Base-by-base conservation (phyloP, 2,888 invertebrate genomes). In the Monopis laevigella region DNA sequence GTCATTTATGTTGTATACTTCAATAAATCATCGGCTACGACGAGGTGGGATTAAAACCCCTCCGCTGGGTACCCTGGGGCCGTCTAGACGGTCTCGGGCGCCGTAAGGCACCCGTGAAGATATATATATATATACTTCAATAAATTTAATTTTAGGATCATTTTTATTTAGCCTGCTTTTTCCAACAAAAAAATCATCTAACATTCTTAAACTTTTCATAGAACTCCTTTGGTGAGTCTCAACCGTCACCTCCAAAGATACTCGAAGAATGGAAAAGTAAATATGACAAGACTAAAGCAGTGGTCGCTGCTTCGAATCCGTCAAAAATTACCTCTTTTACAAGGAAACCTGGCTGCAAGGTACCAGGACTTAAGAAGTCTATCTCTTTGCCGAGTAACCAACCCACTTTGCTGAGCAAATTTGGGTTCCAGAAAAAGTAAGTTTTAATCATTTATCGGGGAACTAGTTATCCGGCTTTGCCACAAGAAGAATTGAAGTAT, bases 401-500 rank as follows among this genome's bases (percentile, higher is more conserved):
- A 50, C 87, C 86, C 40, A 84, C 84, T 19, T 71, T 86, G 50
- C 58, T 88, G n/a, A 85, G 83, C 60, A 86, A 78, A 70, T 88
- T 85, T 61, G 88, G 87, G 14, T 88, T 88, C 54, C 81, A 86
- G 53, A 86, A 83, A 56, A 84, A 83, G 82, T 86, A 64, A 14
- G 34, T 6, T 13, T 13, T 34, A 34, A 14, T 16, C 3, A 7
- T 34, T n/a, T n/a, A n/a, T n/a, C n/a, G n/a, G n/a, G n/a, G n/a
- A n/a, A n/a, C n/a, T n/a, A n/a, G n/a, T n/a, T n/a, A n/a, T n/a
- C n/a, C n/a, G n/a, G n/a, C n/a, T n/a, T n/a, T n/a, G n/a, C n/a
- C n/a, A n/a, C n/a, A n/a, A n/a, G n/a, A n/a, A n/a, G n/a, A n/a
- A n/a, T n/a, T n/a, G n/a, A n/a, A n/a, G n/a, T n/a, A n/a, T n/a